phyloP scores from a whole-genome alignment of 64 coral and sea anemone species.

The Montipora efflorescens region DNA sequence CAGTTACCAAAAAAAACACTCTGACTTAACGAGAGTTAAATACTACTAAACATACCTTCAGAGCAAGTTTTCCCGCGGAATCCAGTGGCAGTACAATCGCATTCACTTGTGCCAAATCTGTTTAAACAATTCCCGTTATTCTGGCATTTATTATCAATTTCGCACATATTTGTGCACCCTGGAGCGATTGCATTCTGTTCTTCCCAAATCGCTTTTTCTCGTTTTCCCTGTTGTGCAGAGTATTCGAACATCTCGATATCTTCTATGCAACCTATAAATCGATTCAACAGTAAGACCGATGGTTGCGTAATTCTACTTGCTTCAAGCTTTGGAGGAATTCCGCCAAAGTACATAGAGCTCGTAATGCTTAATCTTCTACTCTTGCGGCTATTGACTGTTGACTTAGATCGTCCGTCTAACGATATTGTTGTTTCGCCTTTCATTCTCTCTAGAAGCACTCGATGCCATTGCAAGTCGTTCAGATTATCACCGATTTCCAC shows the following conservation, averaged over 20 bases:
- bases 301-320: slow-evolving; percentile 16
- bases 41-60: not conserved
- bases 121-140: slow-evolving; percentile 31
- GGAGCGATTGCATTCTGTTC: not conserved
- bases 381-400: not conserved
- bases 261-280: slow-evolving; percentile 12
- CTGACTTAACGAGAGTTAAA: not conserved
- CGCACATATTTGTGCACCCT: slow-evolving; percentile 14
- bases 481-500: slow-evolving; percentile 10
- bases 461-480: slow-evolving; percentile 37
- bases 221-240: not conserved
- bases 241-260: slow-evolving; percentile 11
- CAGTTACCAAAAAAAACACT: not conserved
- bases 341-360: slow-evolving; percentile 43
- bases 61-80: slow-evolving; percentile 1
- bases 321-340: slow-evolving; percentile 3
- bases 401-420: not conserved
- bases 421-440: not conserved
- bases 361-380: not conserved
- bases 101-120: slow-evolving; percentile 27
- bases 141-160: not conserved
- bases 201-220: not conserved
- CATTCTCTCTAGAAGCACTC: slow-evolving; percentile 10
- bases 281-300: not conserved
- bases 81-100: slow-evolving; percentile 27